Evolutionary conservation across 2,113 vertebrate species (phyloP), one percentile per base, ranked within the genome.

Genomic region (zebrafish (Danio rerio)): DNA sequence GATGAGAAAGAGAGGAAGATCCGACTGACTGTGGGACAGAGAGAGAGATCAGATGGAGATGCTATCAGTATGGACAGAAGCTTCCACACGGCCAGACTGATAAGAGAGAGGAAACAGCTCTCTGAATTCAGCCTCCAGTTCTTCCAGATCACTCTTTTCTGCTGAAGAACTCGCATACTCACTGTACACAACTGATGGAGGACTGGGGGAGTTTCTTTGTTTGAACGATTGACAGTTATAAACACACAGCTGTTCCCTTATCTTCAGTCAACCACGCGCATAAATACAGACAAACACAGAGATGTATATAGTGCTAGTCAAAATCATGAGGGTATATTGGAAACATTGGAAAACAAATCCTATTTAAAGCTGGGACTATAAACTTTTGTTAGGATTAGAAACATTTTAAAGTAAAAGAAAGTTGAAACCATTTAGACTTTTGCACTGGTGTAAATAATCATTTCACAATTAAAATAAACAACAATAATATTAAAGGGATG

Each of bases 41-140:
- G 85, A 88, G 75, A 83, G 59, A 85, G 87, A 93, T 93, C 90
- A 93, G 92, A 93, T 92, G 83, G 70, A 92, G 91, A 92, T 92
- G 82, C 81, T 92, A 93, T 92, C 92, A 8, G 1, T 84, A 59
- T 81, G 88, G 88, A 90, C 82, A 66, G 61, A 84, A 72, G 58
- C 85, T 76, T 76, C 85, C 88, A 65, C 88, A 84, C 61, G 87
- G 86, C 84, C 83, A 84, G 68, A 56, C 83, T 59, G 85, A 86
- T 83, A 85, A 86, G 81, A 71, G 69, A 87, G 83, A 84, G 85
- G 74, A 84, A 78, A 84, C 74, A 78, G 73, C 80, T 82, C 68
- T 79, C 53, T 82, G 61, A 73, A 79, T 72, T 66, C 42, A 55
- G 13, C 43, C 84, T 86, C n/a, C 61, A 71, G 71, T 50, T 50